These are phyloP conservation scores for Caenorhabditis uteleia DNA, from an alignment of 2,888 invertebrate genomes.

Conservation along the genomic window DNA sequence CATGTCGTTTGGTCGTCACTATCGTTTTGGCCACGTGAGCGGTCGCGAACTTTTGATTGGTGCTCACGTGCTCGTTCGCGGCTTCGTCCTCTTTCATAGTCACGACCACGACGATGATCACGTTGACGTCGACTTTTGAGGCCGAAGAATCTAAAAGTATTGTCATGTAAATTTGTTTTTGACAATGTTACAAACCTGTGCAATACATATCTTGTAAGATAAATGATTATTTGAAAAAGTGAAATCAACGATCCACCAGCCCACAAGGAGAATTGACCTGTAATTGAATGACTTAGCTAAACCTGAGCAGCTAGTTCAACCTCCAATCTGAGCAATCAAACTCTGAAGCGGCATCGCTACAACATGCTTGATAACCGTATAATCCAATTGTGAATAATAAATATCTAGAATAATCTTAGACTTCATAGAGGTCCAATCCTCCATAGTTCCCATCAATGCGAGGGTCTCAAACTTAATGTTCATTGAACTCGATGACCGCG, in stretches of 20 bases:
- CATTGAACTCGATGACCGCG: background rate
- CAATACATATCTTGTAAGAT: conserved; percentile 30
- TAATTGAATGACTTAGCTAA: background rate
- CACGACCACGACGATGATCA: background rate
- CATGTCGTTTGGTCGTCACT: conserved; percentile 12
- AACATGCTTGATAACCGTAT: conserved; percentile 62
- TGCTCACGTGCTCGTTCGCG: conserved; percentile 11
- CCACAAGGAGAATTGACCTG: conserved; percentile 66
- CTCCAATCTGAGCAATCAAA: conserved; percentile 65
- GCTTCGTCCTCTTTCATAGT: conserved; percentile 7
- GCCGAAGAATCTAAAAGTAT: background rate
- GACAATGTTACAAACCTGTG: conserved; percentile 15
- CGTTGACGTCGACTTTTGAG: background rate
- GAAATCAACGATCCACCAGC: conserved; percentile 64
- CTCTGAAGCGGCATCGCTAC: conserved; percentile 59
- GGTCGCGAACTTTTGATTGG: conserved; percentile 15
- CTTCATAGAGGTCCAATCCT: conserved; percentile 44
- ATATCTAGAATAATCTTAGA: conserved; percentile 55
- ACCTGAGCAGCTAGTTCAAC: no score
- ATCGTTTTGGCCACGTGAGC: conserved; percentile 5
- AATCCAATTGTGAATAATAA: conserved; percentile 54
- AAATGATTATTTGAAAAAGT: conserved; percentile 58
- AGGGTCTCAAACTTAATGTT: background rate
- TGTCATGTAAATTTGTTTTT: background rate
- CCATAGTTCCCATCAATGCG: conserved; percentile 9